phyloP scores from a whole-genome alignment of 2,113 vertebrate species.

The Tragelaphus buxtoni region DNA sequence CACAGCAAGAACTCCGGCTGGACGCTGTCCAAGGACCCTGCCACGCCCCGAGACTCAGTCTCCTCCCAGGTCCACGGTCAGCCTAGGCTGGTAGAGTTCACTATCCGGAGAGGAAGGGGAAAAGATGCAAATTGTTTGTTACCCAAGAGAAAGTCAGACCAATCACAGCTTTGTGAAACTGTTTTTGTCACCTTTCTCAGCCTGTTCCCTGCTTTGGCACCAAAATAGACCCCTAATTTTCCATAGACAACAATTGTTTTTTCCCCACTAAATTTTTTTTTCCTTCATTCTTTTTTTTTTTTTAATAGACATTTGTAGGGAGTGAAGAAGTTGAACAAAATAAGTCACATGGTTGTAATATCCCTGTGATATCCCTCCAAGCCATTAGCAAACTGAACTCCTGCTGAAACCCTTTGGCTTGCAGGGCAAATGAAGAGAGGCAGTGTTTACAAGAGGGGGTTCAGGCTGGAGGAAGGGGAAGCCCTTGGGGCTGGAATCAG shows the following conservation, averaged over 20 bases:
- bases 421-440: background rate
- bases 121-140: background rate
- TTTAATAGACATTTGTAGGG: background rate
- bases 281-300: background rate
- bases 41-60: background rate
- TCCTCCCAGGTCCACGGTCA: background rate
- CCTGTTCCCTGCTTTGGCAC: background rate
- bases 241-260: background rate
- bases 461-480: accelerated
- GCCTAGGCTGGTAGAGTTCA: background rate
- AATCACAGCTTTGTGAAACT: background rate
- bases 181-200: constrained; percentile 36
- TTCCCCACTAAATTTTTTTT: background rate
- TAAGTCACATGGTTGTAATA: background rate
- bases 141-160: constrained; percentile 18
- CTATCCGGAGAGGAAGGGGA: background rate
- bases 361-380: background rate
- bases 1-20: background rate
- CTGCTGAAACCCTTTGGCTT: background rate
- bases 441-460: accelerated
- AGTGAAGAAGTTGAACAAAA: background rate
- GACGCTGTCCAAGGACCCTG: background rate
- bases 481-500: background rate
- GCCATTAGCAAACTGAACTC: background rate
- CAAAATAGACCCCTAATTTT: constrained; percentile 20